These are phyloP conservation scores for Agelastica alni DNA, from an alignment of 2,888 invertebrate species.

Conservation along the genomic window DNA sequence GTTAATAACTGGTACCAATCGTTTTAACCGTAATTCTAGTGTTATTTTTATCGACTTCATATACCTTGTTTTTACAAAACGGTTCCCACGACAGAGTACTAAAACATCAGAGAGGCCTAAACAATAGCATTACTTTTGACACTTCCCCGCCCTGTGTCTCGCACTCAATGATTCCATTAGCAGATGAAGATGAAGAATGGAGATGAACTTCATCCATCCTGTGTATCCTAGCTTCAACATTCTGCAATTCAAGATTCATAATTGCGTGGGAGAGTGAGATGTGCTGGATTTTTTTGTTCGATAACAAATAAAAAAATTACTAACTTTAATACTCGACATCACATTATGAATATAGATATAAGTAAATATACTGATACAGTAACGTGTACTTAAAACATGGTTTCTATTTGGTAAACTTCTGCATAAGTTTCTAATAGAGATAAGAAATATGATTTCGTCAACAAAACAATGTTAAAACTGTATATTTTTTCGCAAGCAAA, in stretches of 20 bases:
- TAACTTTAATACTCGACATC: no score
- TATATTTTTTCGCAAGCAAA: no score
- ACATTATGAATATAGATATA: no score
- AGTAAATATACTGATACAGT: no score
- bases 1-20: no score
- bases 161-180: slow-evolving; percentile 43
- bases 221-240: slow-evolving; percentile 23
- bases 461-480: no score
- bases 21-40: slow-evolving; percentile 8
- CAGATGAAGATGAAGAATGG: slow-evolving; percentile 30
- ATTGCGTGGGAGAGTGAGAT: slow-evolving; percentile 34
- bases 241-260: slow-evolving; percentile 32
- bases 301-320: no score
- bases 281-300: no score
- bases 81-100: slow-evolving; percentile 30
- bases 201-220: slow-evolving; percentile 25
- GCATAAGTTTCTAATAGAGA: no score
- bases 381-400: no score
- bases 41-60: slow-evolving; percentile 8
- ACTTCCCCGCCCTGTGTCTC: slow-evolving; percentile 49
- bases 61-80: not conserved
- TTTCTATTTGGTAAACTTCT: no score
- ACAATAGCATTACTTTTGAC: slow-evolving; percentile 49
- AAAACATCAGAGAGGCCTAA: slow-evolving; percentile 35
- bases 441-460: no score